These are phyloP conservation scores for Anastatus disparis DNA, from an alignment of 1,140 invertebrate genomes.

Conservation along the genomic window DNA sequence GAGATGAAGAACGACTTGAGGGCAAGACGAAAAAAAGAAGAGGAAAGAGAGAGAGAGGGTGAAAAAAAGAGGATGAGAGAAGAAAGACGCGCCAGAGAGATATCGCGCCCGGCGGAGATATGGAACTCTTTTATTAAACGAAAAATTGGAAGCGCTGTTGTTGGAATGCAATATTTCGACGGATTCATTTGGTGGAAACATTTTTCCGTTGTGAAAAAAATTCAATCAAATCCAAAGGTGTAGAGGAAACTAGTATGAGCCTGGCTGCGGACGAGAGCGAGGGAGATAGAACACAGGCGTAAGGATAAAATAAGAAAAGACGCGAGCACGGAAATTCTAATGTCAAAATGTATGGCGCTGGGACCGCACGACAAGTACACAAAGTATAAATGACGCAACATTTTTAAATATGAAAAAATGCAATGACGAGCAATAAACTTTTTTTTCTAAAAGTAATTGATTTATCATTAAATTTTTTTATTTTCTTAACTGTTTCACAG, in stretches of 20 bases:
- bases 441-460: too few species aligned
- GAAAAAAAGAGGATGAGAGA: background rate
- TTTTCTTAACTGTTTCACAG: too few species aligned
- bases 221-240: conserved; percentile 67
- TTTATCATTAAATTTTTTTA: too few species aligned
- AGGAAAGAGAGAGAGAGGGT: conserved; percentile 6
- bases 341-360: conserved; percentile 34
- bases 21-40: conserved; percentile 1
- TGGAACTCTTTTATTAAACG: conserved; percentile 64
- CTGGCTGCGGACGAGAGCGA: conserved; percentile 14
- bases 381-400: too few species aligned
- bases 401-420: background rate
- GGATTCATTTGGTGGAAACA: conserved; percentile 69
- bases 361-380: background rate
- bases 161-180: conserved; percentile 69
- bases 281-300: conserved; percentile 36
- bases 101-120: conserved; percentile 28
- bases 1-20: background rate
- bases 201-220: conserved; percentile 65
- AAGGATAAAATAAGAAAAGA: conserved; percentile 25
- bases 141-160: conserved; percentile 64
- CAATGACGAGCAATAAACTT: background rate
- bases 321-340: background rate
- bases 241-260: conserved; percentile 53
- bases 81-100: conserved; percentile 6